A percentile compares a stretch with the other conserved stretches of the same genome.
Evolutionary conservation across 2,797 vertebrate species (phyloP).

Genomic region (Megalops cyprinoides): DNA sequence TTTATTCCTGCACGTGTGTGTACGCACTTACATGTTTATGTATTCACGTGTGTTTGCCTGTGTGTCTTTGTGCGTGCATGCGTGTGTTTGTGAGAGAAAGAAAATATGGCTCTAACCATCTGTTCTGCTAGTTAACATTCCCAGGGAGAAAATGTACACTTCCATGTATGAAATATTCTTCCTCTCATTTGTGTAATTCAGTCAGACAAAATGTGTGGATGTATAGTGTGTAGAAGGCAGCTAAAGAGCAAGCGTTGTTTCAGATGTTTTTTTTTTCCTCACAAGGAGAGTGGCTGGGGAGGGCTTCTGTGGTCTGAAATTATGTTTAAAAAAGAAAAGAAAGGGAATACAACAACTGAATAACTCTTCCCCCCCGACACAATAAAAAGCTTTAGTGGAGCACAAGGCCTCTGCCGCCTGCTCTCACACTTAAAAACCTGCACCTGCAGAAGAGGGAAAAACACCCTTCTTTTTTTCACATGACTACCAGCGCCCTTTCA

Average conservation of each 20-base stretch:
- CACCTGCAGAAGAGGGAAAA: slow-evolving; percentile 61
- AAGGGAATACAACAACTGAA: slow-evolving; percentile 29
- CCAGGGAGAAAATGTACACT: neutral
- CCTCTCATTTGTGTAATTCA: neutral
- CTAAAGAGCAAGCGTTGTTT: neutral
- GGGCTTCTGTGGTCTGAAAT: slow-evolving; percentile 52
- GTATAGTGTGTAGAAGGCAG: neutral
- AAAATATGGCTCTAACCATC: neutral
- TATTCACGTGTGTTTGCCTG: neutral
- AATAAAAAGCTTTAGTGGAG: slow-evolving; percentile 31
- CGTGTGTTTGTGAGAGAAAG: neutral
- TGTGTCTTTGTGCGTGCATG: too few species aligned
- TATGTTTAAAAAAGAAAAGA: slow-evolving; percentile 50
- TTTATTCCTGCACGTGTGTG: neutral
- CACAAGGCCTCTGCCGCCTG: slow-evolving; percentile 33
- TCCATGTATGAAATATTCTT: neutral
- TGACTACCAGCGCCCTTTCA: slow-evolving; percentile 52
- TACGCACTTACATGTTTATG: neutral
- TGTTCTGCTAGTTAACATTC: neutral
- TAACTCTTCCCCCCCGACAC: slow-evolving; percentile 24
- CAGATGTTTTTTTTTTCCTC: slow-evolving; percentile 4
- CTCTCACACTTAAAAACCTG: slow-evolving; percentile 53
- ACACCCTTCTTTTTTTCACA: slow-evolving; percentile 44
- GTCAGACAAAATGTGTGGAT: neutral
- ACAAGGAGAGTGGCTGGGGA: neutral